Evolutionary conservation across 2,113 vertebrate species (phyloP).

Genomic region (Daphoenositta chrysoptera): DNA sequence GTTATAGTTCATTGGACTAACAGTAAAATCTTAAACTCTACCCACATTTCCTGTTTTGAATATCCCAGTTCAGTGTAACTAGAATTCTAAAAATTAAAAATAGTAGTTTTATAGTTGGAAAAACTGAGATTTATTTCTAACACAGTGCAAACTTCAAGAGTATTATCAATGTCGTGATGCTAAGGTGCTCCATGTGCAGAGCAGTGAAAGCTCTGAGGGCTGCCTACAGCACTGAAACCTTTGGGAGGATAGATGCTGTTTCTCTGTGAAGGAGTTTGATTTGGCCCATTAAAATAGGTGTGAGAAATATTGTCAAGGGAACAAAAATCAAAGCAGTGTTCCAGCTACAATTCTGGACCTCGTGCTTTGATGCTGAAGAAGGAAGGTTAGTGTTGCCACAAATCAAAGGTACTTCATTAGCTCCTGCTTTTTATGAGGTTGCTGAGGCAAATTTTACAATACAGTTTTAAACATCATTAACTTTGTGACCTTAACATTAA

Average conservation of each 20-base stretch:
- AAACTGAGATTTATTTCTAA: background rate
- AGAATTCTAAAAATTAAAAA: background rate
- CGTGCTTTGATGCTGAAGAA: background rate
- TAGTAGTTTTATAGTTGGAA: background rate
- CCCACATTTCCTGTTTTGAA: background rate
- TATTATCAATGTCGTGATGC: background rate
- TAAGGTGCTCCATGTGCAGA: background rate
- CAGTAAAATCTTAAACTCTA: background rate
- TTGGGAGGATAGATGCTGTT: background rate
- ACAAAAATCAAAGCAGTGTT: background rate
- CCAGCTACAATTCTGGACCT: background rate
- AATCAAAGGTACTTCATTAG: conserved; percentile 38
- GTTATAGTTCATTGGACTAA: background rate
- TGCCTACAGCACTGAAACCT: background rate
- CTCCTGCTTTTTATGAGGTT: conserved; percentile 9
- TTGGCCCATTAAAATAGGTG: background rate
- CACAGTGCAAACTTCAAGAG: background rate
- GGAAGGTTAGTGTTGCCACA: background rate
- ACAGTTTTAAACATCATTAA: conserved; percentile 45
- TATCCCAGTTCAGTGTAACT: background rate
- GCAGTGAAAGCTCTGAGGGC: background rate
- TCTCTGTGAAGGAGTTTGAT: background rate
- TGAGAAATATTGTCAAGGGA: background rate
- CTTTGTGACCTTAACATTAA: conserved; percentile 31
- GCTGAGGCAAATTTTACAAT: conserved; percentile 11